Evolutionary conservation across 2,888 invertebrate genomes (phyloP).

Genomic region (Aphodius sticticus): DNA sequence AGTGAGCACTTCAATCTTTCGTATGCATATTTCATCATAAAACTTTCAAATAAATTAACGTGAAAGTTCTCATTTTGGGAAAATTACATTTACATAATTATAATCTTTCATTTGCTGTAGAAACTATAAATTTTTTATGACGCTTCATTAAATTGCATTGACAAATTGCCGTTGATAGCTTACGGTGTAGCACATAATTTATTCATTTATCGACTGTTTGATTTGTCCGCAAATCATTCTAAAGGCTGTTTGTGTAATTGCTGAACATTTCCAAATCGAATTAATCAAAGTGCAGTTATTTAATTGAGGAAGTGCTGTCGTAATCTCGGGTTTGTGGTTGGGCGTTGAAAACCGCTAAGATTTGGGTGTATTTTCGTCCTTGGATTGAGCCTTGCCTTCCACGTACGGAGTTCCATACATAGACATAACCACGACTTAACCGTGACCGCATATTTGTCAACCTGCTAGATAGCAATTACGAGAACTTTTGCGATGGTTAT

Average conservation of each 20-base stretch:
- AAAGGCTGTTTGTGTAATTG: not conserved
- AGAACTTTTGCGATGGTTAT: not conserved
- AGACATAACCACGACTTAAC: not conserved
- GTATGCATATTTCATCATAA: too few species aligned
- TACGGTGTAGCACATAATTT: not conserved
- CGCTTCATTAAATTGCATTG: not conserved
- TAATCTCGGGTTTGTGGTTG: not conserved
- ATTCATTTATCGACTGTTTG: not conserved
- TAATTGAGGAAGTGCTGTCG: not conserved
- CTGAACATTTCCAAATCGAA: not conserved
- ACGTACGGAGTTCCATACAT: not conserved
- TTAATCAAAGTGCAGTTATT: slow-evolving; percentile 4
- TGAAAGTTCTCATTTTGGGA: not conserved
- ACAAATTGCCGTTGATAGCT: not conserved
- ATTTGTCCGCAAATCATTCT: not conserved
- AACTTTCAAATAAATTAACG: too few species aligned
- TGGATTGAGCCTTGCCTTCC: not conserved
- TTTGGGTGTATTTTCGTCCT: not conserved
- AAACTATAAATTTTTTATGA: slow-evolving; percentile 4
- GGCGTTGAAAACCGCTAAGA: not conserved
- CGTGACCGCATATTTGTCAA: slow-evolving; percentile 4
- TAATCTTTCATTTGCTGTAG: not conserved
- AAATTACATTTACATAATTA: not conserved
- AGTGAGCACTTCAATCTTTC: too few species aligned
- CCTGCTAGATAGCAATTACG: slow-evolving; percentile 4